Conservation (phyloP, 2,797 vertebrate species). For the Pristis pectinata region DNA sequence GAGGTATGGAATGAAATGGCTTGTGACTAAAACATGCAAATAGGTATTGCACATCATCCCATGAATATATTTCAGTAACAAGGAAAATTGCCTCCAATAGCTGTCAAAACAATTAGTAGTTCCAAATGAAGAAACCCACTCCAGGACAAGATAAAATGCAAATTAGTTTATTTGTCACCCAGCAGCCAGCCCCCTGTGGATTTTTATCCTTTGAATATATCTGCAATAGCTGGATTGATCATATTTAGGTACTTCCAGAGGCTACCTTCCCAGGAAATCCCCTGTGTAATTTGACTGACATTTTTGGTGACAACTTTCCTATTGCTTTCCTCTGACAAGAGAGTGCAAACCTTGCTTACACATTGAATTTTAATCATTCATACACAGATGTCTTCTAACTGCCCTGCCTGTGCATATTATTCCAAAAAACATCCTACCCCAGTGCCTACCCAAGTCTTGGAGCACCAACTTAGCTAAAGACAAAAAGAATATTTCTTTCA, state of each 20-base stretch:
- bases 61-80: not conserved
- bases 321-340: not conserved
- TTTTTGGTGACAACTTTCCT: not conserved
- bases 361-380: not conserved
- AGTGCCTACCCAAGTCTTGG: too few relatives aligned
- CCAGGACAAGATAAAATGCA: not conserved
- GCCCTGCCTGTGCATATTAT: not conserved
- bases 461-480: not conserved
- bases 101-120: not conserved
- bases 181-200: not conserved
- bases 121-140: not conserved
- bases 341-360: not conserved
- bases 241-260: not conserved
- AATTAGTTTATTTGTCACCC: not conserved
- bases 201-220: not conserved
- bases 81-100: not conserved
- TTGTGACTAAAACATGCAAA: not conserved
- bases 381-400: not conserved
- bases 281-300: not conserved
- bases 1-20: not conserved
- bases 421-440: not conserved
- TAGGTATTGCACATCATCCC: not conserved
- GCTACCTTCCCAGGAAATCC: not conserved
- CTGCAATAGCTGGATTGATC: not conserved
- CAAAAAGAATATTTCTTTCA: not conserved